phyloP scores from a whole-genome alignment of 1,140 invertebrate species.

The Tetranychus urticae region DNA sequence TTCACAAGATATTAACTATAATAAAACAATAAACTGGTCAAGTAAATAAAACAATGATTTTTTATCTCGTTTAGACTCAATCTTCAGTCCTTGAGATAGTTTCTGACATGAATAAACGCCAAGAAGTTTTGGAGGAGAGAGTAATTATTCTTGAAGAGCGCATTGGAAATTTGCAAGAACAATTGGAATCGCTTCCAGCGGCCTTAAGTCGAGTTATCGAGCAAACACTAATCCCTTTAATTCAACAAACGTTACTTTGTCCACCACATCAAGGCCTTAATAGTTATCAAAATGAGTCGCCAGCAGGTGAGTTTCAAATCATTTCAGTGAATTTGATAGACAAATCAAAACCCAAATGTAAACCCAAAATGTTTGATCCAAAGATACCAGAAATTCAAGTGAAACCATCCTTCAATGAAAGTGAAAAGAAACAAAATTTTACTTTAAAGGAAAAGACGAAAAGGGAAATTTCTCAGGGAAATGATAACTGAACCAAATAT shows the following conservation, averaged over 20 bases:
- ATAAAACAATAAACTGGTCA: not conserved
- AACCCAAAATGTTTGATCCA: no score
- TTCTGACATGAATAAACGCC: slow-evolving; percentile 74
- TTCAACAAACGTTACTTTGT: not conserved
- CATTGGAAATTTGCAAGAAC: slow-evolving; percentile 11
- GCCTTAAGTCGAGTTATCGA: slow-evolving; percentile 6
- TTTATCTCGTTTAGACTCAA: slow-evolving; percentile 46
- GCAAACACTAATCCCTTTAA: not conserved
- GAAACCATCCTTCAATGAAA: no score
- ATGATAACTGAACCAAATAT: no score
- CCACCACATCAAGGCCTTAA: slow-evolving; percentile 1
- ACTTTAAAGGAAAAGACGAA: no score
- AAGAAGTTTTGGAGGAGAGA: slow-evolving; percentile 67
- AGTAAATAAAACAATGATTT: not conserved
- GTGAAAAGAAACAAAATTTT: no score
- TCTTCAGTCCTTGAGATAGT: slow-evolving; percentile 90
- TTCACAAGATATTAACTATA: not conserved
- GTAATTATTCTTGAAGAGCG: slow-evolving; percentile 54
- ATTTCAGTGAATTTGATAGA: no score
- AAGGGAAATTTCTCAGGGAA: no score
- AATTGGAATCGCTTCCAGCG: slow-evolving; percentile 13
- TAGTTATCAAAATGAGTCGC: not conserved
- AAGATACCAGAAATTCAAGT: no score
- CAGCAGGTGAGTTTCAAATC: not conserved
- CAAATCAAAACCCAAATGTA: no score